A percentile compares a stretch with the other conserved stretches of the same genome.
These are phyloP conservation scores for Herpetotheres cachinnans DNA, from an alignment of 2,113 vertebrate species.

Conservation along the genomic window DNA sequence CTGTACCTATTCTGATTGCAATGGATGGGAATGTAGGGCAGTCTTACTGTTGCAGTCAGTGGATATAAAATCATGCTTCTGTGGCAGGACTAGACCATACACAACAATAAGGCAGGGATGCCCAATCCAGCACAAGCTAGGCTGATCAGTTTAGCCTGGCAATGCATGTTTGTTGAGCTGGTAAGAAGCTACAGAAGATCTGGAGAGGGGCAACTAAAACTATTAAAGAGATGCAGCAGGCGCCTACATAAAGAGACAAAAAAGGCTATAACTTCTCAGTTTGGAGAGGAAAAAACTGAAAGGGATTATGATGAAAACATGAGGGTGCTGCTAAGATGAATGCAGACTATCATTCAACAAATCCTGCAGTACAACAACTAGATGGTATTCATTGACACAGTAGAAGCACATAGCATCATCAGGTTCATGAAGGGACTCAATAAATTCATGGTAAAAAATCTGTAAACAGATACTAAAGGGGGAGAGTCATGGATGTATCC, in stretches of 20 bases:
- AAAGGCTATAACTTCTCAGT: not conserved
- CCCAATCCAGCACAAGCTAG: not conserved
- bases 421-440: not conserved
- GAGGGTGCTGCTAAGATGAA: not conserved
- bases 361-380: not conserved
- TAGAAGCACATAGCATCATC: not conserved
- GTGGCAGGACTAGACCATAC: not conserved
- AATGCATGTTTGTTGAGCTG: not conserved
- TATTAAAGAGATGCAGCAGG: not conserved
- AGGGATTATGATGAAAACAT: not conserved
- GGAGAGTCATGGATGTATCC: not conserved
- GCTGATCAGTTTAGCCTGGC: not conserved
- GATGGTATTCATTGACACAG: not conserved
- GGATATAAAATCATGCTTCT: not conserved
- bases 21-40: not conserved
- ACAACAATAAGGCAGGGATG: not conserved
- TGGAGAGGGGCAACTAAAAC: not conserved
- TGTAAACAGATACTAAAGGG: not conserved
- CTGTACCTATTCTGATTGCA: not conserved
- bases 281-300: not conserved
- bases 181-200: not conserved
- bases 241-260: not conserved
- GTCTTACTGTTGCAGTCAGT: not conserved
- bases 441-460: not conserved
- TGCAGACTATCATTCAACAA: not conserved